Evolutionary conservation across 2,797 vertebrate genomes (phyloP).

Genomic region (Propithecus deckenii): DNA sequence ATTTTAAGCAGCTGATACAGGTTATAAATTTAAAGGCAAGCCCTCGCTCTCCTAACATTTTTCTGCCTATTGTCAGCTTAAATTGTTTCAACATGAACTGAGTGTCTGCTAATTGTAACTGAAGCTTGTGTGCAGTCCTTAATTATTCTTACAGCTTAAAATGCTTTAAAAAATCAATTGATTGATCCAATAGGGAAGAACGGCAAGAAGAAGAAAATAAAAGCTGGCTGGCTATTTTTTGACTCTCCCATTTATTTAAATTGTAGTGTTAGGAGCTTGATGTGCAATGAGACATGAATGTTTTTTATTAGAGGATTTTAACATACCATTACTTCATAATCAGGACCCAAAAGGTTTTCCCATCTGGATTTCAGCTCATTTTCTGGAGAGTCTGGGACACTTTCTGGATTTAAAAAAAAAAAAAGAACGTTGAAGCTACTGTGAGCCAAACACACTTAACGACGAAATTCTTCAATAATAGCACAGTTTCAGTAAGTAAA

Average conservation of each 20-base stretch:
- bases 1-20: constrained; percentile 72
- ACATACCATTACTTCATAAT: constrained; percentile 95
- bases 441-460: constrained; percentile 62
- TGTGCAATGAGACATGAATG: constrained; percentile 66
- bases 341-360: constrained; percentile 92
- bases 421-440: constrained; percentile 38
- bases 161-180: not conserved
- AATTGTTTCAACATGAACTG: constrained; percentile 50
- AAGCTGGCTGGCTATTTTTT: constrained; percentile 37
- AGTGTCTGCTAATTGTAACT: constrained; percentile 62
- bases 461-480: constrained; percentile 73
- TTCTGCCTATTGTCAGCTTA: constrained; percentile 11
- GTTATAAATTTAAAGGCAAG: constrained; percentile 76
- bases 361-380: constrained; percentile 91
- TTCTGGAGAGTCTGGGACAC: constrained; percentile 74
- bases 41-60: not conserved
- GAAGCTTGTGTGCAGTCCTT: constrained; percentile 39
- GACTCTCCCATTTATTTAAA: constrained; percentile 41
- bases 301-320: constrained; percentile 68
- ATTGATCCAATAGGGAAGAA: not conserved
- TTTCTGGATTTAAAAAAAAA: constrained; percentile 81
- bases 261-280: constrained; percentile 53
- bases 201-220: not conserved
- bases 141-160: constrained; percentile 52
- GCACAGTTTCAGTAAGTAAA: constrained; percentile 74